phyloP scores from a whole-genome alignment of 2,113 vertebrate genomes.

The Aldabrachelys gigantea region DNA sequence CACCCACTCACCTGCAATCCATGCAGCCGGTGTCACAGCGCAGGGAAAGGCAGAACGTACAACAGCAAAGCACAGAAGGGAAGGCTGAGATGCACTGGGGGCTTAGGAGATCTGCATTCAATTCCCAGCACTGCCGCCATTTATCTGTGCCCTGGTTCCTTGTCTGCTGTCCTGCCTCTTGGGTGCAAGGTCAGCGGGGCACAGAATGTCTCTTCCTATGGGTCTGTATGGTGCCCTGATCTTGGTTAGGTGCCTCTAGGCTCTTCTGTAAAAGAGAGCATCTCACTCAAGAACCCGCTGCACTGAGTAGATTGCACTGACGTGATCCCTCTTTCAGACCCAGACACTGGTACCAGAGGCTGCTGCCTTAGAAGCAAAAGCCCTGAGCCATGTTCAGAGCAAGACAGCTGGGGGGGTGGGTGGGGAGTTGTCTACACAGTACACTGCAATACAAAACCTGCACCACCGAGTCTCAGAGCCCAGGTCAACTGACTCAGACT shows the following conservation, averaged over 20 bases:
- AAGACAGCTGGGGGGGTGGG: no score
- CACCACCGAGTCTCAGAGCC: no score
- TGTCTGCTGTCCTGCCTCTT: neutral
- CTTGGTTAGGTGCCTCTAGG: no score
- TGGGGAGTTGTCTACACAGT: no score
- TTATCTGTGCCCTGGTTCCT: neutral
- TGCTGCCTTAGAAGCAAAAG: neutral
- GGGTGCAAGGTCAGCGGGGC: neutral
- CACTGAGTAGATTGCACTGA: neutral
- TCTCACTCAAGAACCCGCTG: neutral
- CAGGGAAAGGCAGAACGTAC: neutral
- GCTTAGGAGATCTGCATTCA: neutral
- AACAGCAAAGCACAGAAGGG: neutral
- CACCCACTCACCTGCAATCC: neutral
- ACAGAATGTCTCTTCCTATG: neutral
- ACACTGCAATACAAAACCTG: neutral
- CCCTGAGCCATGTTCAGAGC: neutral
- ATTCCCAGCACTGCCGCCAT: neutral
- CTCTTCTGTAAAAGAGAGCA: neutral
- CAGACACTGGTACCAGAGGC: neutral
- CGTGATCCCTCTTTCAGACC: fast-evolving
- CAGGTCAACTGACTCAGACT: no score
- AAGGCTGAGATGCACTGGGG: neutral
- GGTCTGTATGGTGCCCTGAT: neutral
- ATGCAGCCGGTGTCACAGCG: neutral